These are phyloP conservation scores for Gulo gulo DNA, from an alignment of 2,113 vertebrate species.

Conservation along the genomic window DNA sequence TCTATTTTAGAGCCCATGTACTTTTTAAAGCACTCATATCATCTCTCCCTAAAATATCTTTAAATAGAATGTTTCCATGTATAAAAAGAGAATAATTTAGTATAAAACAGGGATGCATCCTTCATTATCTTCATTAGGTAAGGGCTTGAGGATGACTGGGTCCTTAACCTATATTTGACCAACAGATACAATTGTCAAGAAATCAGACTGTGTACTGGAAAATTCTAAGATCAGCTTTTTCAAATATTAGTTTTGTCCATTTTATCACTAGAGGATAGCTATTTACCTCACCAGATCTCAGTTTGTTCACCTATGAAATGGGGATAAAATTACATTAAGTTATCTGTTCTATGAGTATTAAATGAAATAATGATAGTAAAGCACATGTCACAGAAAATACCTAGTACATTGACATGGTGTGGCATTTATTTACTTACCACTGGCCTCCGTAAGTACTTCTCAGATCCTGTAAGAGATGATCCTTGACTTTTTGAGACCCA, in stretches of 20 bases:
- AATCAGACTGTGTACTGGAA: neutral
- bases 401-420: neutral
- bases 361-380: neutral
- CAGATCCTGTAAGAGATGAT: neutral
- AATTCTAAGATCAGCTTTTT: conserved; percentile 5
- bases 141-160: neutral
- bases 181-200: conserved; percentile 26
- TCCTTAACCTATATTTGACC: conserved; percentile 20
- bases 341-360: neutral
- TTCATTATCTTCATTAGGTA: conserved; percentile 19
- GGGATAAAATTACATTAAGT: neutral
- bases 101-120: neutral
- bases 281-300: neutral
- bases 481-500: neutral
- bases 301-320: neutral
- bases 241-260: neutral
- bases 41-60: neutral
- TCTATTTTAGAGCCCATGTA: conserved; percentile 28
- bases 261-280: neutral
- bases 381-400: neutral
- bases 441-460: neutral
- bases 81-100: neutral
- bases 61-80: neutral
- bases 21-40: conserved; percentile 19
- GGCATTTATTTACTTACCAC: neutral